Evolutionary conservation across 2,797 vertebrate genomes (phyloP).

Genomic region (Manis pentadactyla): DNA sequence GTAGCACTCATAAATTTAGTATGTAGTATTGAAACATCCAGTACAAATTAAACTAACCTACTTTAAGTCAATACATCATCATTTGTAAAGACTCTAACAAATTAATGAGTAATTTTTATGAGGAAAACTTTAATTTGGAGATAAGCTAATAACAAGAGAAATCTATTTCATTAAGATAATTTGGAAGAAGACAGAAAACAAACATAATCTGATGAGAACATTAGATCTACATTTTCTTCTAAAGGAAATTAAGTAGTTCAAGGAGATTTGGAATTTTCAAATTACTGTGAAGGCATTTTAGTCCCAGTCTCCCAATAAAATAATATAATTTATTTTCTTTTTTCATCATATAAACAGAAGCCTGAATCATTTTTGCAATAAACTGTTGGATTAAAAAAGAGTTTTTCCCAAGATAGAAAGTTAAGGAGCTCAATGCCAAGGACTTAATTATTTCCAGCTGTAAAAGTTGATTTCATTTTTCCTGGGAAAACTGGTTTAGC

Average conservation of each 20-base stretch:
- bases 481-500: slow-evolving; percentile 23
- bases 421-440: slow-evolving; percentile 56
- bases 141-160: neutral
- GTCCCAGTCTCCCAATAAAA: slow-evolving; percentile 72
- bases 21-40: neutral
- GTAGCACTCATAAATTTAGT: neutral
- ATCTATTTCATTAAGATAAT: slow-evolving; percentile 54
- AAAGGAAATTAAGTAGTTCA: slow-evolving; percentile 55
- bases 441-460: slow-evolving; percentile 77
- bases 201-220: slow-evolving; percentile 32
- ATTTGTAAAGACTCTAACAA: neutral
- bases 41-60: neutral
- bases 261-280: slow-evolving; percentile 61
- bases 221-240: slow-evolving; percentile 48
- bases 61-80: neutral
- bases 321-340: slow-evolving; percentile 73
- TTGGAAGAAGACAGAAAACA: neutral
- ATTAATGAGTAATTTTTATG: neutral
- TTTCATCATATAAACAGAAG: slow-evolving; percentile 79
- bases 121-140: slow-evolving; percentile 3
- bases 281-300: slow-evolving; percentile 48
- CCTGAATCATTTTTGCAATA: slow-evolving; percentile 70
- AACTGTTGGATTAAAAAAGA: slow-evolving; percentile 72
- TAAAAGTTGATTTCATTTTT: slow-evolving; percentile 68
- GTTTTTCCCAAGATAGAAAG: slow-evolving; percentile 72